A percentile compares a stretch with the other conserved stretches of the same genome.
These are phyloP conservation scores for Ardeotis arabs DNA, from an alignment of 2,113 vertebrate species.

Conservation along the genomic window DNA sequence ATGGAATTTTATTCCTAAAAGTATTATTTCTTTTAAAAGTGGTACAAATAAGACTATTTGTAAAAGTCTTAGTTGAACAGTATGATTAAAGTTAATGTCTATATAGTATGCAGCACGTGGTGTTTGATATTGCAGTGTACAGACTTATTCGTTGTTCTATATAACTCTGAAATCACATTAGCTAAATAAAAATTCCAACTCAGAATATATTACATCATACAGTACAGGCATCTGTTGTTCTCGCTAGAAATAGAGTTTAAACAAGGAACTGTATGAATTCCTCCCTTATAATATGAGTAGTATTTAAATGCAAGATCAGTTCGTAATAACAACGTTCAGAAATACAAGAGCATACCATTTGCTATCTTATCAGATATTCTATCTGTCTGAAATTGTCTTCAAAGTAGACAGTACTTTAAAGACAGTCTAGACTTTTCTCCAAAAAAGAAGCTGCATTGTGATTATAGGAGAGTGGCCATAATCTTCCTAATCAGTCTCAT, in stretches of 20 bases:
- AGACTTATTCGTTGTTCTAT: not conserved
- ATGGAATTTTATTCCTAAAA: not conserved
- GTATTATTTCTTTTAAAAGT: not conserved
- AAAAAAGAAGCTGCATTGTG: not conserved
- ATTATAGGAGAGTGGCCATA: not conserved
- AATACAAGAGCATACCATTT: not conserved
- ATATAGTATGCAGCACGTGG: not conserved
- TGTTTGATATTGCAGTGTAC: not conserved
- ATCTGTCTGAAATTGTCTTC: not conserved
- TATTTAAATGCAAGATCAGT: not conserved
- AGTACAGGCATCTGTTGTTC: not conserved
- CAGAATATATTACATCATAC: not conserved
- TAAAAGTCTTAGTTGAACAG: not conserved
- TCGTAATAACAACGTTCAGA: not conserved
- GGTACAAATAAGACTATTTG: not conserved
- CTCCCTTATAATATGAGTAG: not conserved
- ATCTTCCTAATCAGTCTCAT: not conserved
- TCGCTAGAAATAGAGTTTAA: not conserved
- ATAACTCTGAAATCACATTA: not conserved
- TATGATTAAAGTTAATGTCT: not conserved
- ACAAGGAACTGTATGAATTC: not conserved
- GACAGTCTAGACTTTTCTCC: not conserved
- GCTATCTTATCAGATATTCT: not conserved
- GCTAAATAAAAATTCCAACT: not conserved
- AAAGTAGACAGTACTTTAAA: not conserved